These are phyloP conservation scores for Mizuhopecten yessoensis DNA, from an alignment of 1,140 invertebrate species.

Conservation along the genomic window DNA sequence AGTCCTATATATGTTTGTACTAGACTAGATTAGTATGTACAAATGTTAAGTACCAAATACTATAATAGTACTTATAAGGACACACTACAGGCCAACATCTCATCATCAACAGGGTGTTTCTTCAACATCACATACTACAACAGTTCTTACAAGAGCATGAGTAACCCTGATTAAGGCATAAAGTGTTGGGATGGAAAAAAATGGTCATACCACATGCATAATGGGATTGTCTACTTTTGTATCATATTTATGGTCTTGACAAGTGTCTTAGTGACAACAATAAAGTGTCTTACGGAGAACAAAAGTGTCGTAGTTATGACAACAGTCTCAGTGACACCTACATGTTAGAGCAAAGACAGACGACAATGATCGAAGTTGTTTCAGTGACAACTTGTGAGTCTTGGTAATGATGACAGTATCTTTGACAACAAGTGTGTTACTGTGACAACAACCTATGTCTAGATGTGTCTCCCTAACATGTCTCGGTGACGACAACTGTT, in stretches of 20 bases:
- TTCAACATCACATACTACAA: neutral
- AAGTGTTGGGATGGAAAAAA: neutral
- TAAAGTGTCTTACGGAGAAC: too few relatives aligned
- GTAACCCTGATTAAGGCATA: neutral
- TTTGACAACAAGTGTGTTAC: too few relatives aligned
- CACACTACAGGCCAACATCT: too few relatives aligned
- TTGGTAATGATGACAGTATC: too few relatives aligned
- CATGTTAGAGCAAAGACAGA: too few relatives aligned
- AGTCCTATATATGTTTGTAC: neutral
- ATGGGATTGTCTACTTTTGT: neutral
- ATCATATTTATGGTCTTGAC: neutral
- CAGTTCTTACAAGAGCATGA: neutral
- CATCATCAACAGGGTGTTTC: neutral
- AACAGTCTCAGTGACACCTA: neutral
- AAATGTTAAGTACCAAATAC: neutral
- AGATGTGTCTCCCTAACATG: too few relatives aligned
- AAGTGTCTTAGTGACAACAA: neutral
- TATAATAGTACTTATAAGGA: neutral
- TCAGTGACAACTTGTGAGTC: too few relatives aligned
- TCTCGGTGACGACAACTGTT: too few relatives aligned
- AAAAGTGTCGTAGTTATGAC: neutral
- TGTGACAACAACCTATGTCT: too few relatives aligned
- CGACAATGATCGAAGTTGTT: too few relatives aligned
- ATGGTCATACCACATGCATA: neutral
- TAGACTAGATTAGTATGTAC: neutral